Evolutionary conservation across 2,888 invertebrate species (phyloP), one percentile per base, ranked within the genome.

Genomic region (Dryobota labecula): DNA sequence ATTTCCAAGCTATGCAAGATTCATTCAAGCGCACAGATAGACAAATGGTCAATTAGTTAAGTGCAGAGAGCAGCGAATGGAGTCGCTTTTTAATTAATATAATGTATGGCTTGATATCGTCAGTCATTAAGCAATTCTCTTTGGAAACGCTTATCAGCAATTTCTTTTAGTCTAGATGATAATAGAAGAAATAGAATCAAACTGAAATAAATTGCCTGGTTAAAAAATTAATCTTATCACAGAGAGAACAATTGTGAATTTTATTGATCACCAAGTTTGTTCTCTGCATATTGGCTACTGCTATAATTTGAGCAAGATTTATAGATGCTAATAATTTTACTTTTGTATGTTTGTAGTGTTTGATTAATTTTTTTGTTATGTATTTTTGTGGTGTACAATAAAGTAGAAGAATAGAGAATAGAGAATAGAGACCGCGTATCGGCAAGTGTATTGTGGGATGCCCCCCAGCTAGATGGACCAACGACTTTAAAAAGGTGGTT

Each of bases 11-110:
- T 9, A 36, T 13, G 45, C 47, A 33, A 30, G 36, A 36, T 65
- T 78, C 36, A 78, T 67, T 79, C 64, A 47, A 41, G 18, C 43
- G 38, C 38, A 49, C n/a, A n/a, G n/a, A n/a, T 45, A 54, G 33
- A 81, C 45, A 70, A 79, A 78, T 68, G 30, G 43, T 13, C 71
- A 49, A 71, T 78, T 68, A 76, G 45, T 61, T 43, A 45, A 71
- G 54, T 64, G 64, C 61, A 61, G 41, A 67, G 66, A 51, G 30
- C 56, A 54, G 36, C 49, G 45, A 78, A 70, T 30, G 15, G 56
- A 49, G n/a, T 47, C 24, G 15, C 18, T 53, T 45, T 45, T 79
- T 71, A 78, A 82, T 82, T 71, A 20, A 69, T 66, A 38, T 64
- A 41, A 47, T 30, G 45, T 30, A 70, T 58, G 27, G 33, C 15